Evolutionary conservation across 1,140 invertebrate species (phyloP).

Genomic region (Akabosia matsudoensis): DNA sequence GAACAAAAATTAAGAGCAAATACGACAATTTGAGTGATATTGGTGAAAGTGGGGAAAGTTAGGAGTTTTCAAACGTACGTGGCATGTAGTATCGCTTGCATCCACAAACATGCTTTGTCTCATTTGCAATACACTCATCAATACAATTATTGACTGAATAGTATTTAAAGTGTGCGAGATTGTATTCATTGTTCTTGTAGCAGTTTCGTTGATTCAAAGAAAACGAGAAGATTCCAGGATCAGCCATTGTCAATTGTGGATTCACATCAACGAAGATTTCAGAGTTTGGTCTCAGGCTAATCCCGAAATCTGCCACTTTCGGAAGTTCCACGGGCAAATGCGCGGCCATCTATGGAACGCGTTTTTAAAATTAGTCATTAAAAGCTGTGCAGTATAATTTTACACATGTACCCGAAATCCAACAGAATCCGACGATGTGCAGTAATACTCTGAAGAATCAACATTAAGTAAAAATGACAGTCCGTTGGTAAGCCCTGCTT

Average conservation of each 20-base stretch:
- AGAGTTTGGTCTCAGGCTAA: conserved; percentile 33
- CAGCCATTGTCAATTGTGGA: conserved; percentile 40
- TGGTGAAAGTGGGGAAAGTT: not conserved
- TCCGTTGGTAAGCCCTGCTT: conserved; percentile 1
- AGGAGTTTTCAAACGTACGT: conserved; percentile 27
- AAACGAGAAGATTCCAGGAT: conserved; percentile 14
- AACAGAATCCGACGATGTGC: conserved; percentile 41
- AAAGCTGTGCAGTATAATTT: not conserved
- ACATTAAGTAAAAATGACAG: conserved; percentile 28
- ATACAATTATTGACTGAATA: conserved; percentile 43
- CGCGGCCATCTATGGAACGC: conserved; percentile 22
- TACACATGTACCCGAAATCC: conserved; percentile 41
- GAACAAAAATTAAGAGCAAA: not conserved
- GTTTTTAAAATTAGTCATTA: not conserved
- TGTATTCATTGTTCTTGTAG: conserved; percentile 38
- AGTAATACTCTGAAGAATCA: conserved; percentile 42
- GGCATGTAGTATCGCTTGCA: conserved; percentile 45
- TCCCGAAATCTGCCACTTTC: conserved; percentile 41
- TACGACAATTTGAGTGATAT: no score
- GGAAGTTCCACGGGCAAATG: conserved; percentile 42
- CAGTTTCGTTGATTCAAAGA: conserved; percentile 37
- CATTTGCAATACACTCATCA: conserved; percentile 42
- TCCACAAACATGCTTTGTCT: conserved; percentile 20
- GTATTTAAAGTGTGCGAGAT: conserved; percentile 40
- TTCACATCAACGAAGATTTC: conserved; percentile 39